Conservation (phyloP, 2,797 vertebrate species). For the Sebastes dallii region DNA sequence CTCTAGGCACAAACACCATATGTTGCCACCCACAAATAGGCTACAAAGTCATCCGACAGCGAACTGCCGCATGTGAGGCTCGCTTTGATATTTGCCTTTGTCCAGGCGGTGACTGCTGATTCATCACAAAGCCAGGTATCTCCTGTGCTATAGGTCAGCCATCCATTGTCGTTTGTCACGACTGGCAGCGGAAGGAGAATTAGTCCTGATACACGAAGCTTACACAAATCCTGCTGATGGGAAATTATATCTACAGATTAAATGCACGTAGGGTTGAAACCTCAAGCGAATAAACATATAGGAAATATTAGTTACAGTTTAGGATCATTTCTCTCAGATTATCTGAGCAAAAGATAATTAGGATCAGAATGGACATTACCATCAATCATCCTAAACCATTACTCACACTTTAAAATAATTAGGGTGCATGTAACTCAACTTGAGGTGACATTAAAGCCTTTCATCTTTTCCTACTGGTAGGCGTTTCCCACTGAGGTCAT, state of each 20-base stretch:
- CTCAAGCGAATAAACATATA: not conserved
- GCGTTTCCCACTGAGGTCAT: conserved; percentile 36
- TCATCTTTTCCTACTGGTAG: conserved; percentile 29
- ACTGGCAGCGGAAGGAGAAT: conserved; percentile 16
- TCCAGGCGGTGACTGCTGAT: conserved; percentile 82
- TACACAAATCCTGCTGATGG: conserved; percentile 6
- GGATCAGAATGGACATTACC: not conserved
- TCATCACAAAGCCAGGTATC: conserved; percentile 83
- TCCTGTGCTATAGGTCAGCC: conserved; percentile 67
- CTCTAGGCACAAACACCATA: conserved; percentile 58
- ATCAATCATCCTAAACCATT: not conserved
- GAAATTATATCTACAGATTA: conserved; percentile 32
- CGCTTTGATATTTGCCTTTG: conserved; percentile 78
- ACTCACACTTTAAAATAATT: conserved; percentile 25
- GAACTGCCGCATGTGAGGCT: conserved; percentile 45
- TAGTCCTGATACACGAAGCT: conserved; percentile 19
- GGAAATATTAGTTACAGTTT: not conserved
- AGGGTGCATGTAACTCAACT: conserved; percentile 3
- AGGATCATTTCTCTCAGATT: not conserved
- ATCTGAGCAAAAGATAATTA: conserved; percentile 15
- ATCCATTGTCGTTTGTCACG: conserved; percentile 35
- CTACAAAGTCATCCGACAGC: conserved; percentile 56
- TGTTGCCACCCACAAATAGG: conserved; percentile 68
- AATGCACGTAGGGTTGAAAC: not conserved
- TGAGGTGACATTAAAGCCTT: conserved; percentile 17